Conservation (phyloP, 2,888 invertebrate species). For the Anorthoa munda region DNA sequence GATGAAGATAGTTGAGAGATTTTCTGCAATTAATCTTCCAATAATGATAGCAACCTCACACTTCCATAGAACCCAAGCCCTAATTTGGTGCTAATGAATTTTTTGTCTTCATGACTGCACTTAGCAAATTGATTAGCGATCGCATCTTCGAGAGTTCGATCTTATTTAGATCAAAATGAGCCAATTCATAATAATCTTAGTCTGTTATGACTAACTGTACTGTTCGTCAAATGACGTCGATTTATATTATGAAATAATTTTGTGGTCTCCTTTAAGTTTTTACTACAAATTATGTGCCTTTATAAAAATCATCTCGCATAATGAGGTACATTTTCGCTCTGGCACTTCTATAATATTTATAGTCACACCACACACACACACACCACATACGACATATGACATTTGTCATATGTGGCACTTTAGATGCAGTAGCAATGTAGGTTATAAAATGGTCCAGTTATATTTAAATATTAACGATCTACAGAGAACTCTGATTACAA, state of each 20-base stretch:
- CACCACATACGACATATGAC: no score
- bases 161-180: not conserved
- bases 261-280: not conserved
- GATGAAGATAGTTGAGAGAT: not conserved
- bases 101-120: not conserved
- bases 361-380: no score
- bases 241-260: no score
- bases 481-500: no score
- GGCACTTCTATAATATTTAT: not conserved
- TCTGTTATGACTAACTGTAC: not conserved
- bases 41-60: not conserved
- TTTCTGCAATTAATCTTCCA: not conserved
- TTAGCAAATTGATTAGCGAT: not conserved
- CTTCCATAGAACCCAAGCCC: not conserved
- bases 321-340: not conserved
- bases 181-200: not conserved
- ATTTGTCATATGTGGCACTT: no score
- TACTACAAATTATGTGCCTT: not conserved
- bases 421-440: no score
- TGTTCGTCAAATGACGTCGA: slow-evolving; percentile 2
- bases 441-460: not conserved
- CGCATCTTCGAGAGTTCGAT: not conserved
- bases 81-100: not conserved
- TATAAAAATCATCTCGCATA: slow-evolving; percentile 10
- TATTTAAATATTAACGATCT: not conserved